phyloP scores from a whole-genome alignment of 1,140 invertebrate genomes.

The Liolophura sinensis region DNA sequence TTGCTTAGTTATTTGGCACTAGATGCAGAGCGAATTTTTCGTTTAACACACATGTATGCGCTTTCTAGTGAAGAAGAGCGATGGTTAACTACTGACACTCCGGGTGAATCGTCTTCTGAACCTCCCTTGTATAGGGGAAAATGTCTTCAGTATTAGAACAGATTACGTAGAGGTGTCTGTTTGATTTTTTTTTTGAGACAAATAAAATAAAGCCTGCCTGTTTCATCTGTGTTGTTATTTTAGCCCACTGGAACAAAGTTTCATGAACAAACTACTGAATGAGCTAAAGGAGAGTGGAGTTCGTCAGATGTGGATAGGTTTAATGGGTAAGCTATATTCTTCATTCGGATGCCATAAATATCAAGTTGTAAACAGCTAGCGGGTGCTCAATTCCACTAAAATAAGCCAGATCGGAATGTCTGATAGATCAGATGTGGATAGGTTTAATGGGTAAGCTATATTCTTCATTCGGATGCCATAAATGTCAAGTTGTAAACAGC shows the following conservation, averaged over 20 bases:
- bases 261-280: conserved; percentile 21
- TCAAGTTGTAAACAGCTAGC: neutral
- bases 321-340: conserved; percentile 12
- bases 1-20: too few species aligned
- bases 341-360: conserved; percentile 13
- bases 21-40: too few species aligned
- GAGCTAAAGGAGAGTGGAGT: conserved; percentile 12
- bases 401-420: conserved; percentile 8
- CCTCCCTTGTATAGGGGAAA: too few species aligned
- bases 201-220: too few species aligned
- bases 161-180: too few species aligned
- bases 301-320: conserved; percentile 26
- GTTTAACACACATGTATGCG: too few species aligned
- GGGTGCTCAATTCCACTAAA: conserved; percentile 11
- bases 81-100: too few species aligned
- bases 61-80: too few species aligned
- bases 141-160: too few species aligned
- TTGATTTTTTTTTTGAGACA: too few species aligned
- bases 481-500: neutral
- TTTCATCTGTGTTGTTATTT: neutral
- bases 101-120: too few species aligned
- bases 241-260: conserved; percentile 17
- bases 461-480: neutral
- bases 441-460: neutral
- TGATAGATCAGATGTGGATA: conserved; percentile 7